Evolutionary conservation across 37 sponge, comb jelly and placozoan genomes (phyloP), one percentile per base, ranked within the genome.

Genomic region (Lycopodina hypogea): DNA sequence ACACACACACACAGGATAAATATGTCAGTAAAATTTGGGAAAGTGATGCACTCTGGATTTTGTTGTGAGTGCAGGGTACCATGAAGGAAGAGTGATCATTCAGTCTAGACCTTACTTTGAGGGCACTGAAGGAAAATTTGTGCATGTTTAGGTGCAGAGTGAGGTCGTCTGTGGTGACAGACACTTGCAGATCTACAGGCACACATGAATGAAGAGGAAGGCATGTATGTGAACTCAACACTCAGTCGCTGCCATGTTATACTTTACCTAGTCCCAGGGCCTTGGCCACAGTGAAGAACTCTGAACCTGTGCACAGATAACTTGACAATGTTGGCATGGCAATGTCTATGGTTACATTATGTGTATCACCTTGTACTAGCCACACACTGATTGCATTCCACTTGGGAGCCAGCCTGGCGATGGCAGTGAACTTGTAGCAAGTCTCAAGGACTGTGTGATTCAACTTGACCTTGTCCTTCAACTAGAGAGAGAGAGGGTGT

Each of bases 361-460:
- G 17, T 34, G 6, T 70, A 58, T 40, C 18, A 91, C 94, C 91
- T 87, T 84, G 78, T 28, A 90, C 69, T 3, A 90, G 78, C 88
- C 84, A 83, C 2, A 26, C 32, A 42, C 68, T 48, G 19, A 90
- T 64, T 12, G 22, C 24, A 69, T 94, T 94, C 94, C 94, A 94
- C 56, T 94, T 90, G 6, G 94, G 94, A 81, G 91, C 80, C 56
- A 94, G 83, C 26, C 94, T 57, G 36, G 91, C 88, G 22, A 59
- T 82, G 23, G 81, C 58, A 33, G 90, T 86, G 77, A 89, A 93
- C 60, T 62, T 65, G 50, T 87, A 89, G 74, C 90, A 93, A 1
- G 82, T 38, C 53, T 81, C 73, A 3, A 81, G 60, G 28, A 80
- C 35, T 18, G 30, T 39, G 19, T 71, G 37, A 23, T 30, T 71